Percentiles rank a stretch among this genome's conserved stretches.
Evolutionary conservation across 35 echinoderm and acorn worm species (phyloP).

Genomic region (Heliocidaris tuberculata): DNA sequence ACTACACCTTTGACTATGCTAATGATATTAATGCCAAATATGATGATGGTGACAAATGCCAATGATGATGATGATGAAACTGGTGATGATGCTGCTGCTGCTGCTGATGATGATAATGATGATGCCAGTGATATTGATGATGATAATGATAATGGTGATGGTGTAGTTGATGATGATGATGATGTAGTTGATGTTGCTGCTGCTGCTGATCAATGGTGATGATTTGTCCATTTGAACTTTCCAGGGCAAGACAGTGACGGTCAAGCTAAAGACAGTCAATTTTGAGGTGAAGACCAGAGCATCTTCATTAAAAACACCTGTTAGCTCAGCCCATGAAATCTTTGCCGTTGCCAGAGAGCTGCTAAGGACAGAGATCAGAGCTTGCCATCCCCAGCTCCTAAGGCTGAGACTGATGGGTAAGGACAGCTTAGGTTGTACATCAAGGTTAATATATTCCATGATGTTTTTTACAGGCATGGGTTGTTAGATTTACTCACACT

Average conservation of each 20-base stretch:
- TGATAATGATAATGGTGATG: no score
- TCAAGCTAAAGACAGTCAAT: slow-evolving; percentile 86
- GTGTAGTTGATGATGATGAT: no score
- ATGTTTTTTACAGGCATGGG: no score
- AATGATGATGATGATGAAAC: no score
- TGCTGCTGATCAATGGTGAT: not conserved
- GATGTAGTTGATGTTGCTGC: not conserved
- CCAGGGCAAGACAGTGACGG: slow-evolving; percentile 75
- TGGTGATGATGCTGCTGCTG: no score
- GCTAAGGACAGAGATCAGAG: slow-evolving; percentile 80
- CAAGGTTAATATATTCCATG: no score
- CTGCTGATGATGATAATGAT: no score
- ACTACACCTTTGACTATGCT: not conserved
- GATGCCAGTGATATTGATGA: no score
- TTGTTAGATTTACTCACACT: no score
- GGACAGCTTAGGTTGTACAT: not conserved
- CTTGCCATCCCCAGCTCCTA: slow-evolving; percentile 63
- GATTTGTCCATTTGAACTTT: not conserved
- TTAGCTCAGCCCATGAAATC: slow-evolving; percentile 62
- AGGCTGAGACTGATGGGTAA: slow-evolving; percentile 93
- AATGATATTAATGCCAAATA: not conserved
- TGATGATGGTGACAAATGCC: no score
- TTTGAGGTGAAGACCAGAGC: slow-evolving; percentile 91
- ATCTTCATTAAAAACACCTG: slow-evolving; percentile 33
- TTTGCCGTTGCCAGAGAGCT: slow-evolving; percentile 71